Evolutionary conservation across 2,888 invertebrate species (phyloP).

Genomic region (Candidula unifasciata): DNA sequence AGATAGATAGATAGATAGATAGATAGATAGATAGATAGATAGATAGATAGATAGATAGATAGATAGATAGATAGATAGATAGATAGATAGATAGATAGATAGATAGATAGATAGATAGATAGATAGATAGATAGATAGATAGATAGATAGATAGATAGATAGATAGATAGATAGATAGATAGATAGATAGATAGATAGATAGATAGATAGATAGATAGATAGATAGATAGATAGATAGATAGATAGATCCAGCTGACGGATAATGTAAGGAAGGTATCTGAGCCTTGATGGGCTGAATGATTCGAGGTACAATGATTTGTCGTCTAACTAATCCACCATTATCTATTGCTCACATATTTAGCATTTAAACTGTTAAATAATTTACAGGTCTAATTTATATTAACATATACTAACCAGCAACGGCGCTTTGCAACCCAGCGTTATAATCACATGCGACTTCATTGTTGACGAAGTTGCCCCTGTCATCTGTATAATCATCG

Average conservation of each 20-base stretch:
- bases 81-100: too few relatives aligned
- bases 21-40: too few relatives aligned
- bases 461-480: constrained; percentile 69
- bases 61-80: too few relatives aligned
- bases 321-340: too few relatives aligned
- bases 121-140: constrained; percentile 13
- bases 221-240: constrained; percentile 21
- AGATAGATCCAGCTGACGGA: background rate
- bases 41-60: too few relatives aligned
- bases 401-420: constrained; percentile 66
- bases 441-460: constrained; percentile 75
- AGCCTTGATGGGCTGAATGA: too few relatives aligned
- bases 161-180: constrained; percentile 14
- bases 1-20: too few relatives aligned
- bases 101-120: background rate
- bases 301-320: too few relatives aligned
- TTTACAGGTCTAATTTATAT: too few relatives aligned
- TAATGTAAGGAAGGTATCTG: too few relatives aligned
- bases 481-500: constrained; percentile 67
- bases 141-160: constrained; percentile 14
- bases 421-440: constrained; percentile 73
- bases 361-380: too few relatives aligned
- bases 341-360: too few relatives aligned
- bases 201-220: constrained; percentile 23
- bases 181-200: constrained; percentile 19